Percentiles rank a stretch among this genome's conserved stretches.
Evolutionary conservation across 2,797 vertebrate genomes (phyloP).

Genomic region (Crax fasciolata): DNA sequence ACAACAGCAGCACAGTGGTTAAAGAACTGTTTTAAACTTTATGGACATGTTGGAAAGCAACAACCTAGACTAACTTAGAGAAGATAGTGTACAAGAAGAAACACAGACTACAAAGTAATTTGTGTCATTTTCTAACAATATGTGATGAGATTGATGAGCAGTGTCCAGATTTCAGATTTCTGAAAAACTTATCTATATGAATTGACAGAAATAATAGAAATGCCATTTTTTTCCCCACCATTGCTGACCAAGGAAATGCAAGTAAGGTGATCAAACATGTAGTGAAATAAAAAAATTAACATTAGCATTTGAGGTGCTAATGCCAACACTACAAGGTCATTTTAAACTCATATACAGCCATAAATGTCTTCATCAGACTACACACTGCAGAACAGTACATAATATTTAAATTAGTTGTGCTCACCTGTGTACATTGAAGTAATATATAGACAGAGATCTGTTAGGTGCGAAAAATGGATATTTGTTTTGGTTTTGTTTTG

Average conservation of each 20-base stretch:
- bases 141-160: not conserved
- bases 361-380: constrained; percentile 12
- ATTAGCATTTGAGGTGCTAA: not conserved
- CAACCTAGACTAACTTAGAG: not conserved
- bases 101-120: not conserved
- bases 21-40: not conserved
- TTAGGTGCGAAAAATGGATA: not conserved
- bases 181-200: not conserved
- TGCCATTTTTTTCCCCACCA: not conserved
- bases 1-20: not conserved
- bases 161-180: not conserved
- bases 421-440: constrained; percentile 16
- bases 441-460: not conserved
- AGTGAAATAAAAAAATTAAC: not conserved
- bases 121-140: not conserved
- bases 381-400: not conserved
- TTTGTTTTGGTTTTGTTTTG: not conserved
- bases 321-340: not conserved
- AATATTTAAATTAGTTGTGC: not conserved
- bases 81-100: not conserved
- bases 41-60: not conserved
- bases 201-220: not conserved
- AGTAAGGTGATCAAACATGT: not conserved
- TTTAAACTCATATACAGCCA: not conserved
- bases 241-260: not conserved